These are phyloP conservation scores for Mustelus asterias DNA, from an alignment of 2,113 vertebrate genomes.

Conservation along the genomic window DNA sequence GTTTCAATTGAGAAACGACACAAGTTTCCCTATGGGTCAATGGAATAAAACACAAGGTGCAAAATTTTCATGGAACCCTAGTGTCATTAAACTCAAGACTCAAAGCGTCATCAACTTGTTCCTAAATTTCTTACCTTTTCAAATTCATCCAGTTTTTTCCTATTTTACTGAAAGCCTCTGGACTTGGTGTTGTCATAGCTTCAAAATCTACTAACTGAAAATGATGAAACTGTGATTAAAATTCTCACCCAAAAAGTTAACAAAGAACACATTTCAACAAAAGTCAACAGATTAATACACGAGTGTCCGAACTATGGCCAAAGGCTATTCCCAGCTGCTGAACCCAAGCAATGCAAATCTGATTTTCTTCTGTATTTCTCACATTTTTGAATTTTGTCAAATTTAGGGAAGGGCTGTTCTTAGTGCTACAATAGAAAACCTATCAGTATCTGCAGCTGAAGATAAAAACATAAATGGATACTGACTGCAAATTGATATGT, in stretches of 20 bases:
- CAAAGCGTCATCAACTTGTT: background rate
- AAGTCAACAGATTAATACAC: background rate
- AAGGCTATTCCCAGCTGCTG: no score
- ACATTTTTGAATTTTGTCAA: background rate
- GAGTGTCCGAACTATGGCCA: background rate
- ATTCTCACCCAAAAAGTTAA: background rate
- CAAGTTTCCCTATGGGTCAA: background rate
- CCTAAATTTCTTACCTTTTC: conserved; percentile 66
- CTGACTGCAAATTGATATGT: background rate
- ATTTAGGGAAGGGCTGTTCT: background rate
- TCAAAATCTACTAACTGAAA: conserved; percentile 91
- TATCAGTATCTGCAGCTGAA: background rate
- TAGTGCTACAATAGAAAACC: background rate
- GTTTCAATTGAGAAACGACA: background rate
- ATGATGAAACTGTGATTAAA: background rate
- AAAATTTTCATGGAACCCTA: background rate
- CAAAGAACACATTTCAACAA: background rate
- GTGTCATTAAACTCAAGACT: background rate
- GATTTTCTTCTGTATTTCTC: background rate
- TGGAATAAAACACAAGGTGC: background rate
- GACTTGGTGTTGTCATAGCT: conserved; percentile 86
- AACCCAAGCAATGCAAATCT: background rate
- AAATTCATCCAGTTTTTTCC: conserved; percentile 91
- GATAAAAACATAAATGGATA: background rate
- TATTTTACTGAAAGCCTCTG: conserved; percentile 85